Base-by-base conservation (phyloP, 2,888 invertebrate genomes). In the Isoperla grammatica region DNA sequence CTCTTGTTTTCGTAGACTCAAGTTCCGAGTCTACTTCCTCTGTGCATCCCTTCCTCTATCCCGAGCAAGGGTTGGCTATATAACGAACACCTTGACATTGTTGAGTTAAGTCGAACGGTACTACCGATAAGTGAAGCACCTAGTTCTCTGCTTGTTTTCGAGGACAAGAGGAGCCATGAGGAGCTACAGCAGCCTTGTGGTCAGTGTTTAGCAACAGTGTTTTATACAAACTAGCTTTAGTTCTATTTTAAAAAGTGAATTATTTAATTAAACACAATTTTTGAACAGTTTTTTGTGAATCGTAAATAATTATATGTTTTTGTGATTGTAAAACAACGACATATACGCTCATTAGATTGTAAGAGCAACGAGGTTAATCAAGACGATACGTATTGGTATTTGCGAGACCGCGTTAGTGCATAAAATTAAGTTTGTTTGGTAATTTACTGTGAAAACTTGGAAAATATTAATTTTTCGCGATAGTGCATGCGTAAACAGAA, bases 131-230 rank as follows among this genome's bases (percentile, higher is more conserved):
- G 53, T 19, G 17, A 50, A 29, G 50, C 40, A 42, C 58, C 43
- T 50, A 13, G 49, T 57, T 40, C 56, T 39, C 35, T 20, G 49
- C 40, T 57, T 35, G 45, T 46, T 37, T 42, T 43, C 45, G 42
- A 56, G 42, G 54, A 49, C 43, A 42, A 56, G 56, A 50, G 59
- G 56, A 43, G 58, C 53, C 59, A 61, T 61, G 61, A 61, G 53
- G 40, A 61, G 49, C 63, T 58, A 46, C 60, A 58, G 58, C 58
- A 63, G 60, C 58, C 63, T 63, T 61, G 63, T 63, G 63, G 63
- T 63, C 56, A 63, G 63, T 63, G 56, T 11, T 8, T 8, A 29
- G 29, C 29, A 29, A 29, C 29, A 29, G 29, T 29, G 29, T 29
- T 29, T 29, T 29, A 29, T 29, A 29, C 8, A 15, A 19, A 39